phyloP scores from a whole-genome alignment of 2,797 vertebrate genomes.

The Myotis planiceps region DNA sequence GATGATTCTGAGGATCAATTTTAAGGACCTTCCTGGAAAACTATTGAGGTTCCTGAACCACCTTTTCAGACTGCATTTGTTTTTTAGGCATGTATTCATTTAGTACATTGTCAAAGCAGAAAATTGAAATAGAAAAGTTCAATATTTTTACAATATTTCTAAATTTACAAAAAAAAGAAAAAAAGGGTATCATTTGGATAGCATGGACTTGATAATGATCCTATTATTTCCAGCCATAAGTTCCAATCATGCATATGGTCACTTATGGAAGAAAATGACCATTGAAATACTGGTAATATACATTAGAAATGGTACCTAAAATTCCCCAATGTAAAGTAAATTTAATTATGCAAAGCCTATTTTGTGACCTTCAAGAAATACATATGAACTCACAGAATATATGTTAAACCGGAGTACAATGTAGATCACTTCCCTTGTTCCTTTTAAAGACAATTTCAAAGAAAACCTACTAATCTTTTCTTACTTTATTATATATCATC shows the following conservation, averaged over 20 bases:
- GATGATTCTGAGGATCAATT: background rate
- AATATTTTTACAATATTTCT: background rate
- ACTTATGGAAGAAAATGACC: background rate
- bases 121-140: background rate
- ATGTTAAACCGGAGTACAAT: slow-evolving; percentile 80
- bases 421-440: slow-evolving; percentile 78
- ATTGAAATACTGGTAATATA: slow-evolving; percentile 52
- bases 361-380: slow-evolving; percentile 79
- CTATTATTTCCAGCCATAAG: background rate
- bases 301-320: slow-evolving; percentile 49
- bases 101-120: background rate
- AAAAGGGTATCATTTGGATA: background rate
- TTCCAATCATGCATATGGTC: background rate
- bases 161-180: background rate
- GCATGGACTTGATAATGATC: background rate
- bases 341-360: slow-evolving; percentile 75
- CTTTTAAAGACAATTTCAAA: slow-evolving; percentile 78
- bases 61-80: background rate
- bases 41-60: background rate
- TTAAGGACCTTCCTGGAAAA: background rate
- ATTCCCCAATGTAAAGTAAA: slow-evolving; percentile 64
- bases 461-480: slow-evolving; percentile 74
- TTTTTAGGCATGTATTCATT: background rate
- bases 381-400: slow-evolving; percentile 80
- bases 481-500: slow-evolving; percentile 62